These are phyloP conservation scores for Drosophila mimica DNA, from an alignment of 2,888 invertebrate species.

Conservation along the genomic window DNA sequence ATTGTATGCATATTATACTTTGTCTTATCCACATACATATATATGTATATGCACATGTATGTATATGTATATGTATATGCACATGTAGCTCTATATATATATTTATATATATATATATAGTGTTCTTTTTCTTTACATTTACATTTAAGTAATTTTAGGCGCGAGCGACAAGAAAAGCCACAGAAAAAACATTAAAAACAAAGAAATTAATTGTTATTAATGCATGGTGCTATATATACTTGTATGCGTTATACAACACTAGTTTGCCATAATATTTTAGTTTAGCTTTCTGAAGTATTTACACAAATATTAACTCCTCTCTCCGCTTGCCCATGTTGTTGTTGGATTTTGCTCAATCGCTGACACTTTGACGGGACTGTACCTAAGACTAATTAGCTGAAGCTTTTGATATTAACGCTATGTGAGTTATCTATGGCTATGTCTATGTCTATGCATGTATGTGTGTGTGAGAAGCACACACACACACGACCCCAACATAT, in stretches of 20 bases:
- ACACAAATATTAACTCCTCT: constrained; percentile 53
- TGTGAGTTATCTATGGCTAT: constrained; percentile 43
- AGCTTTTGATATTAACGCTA: constrained; percentile 76
- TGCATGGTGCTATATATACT: constrained; percentile 55
- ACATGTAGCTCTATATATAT: constrained; percentile 23
- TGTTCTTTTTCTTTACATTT: constrained; percentile 26
- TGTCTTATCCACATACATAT: constrained; percentile 24
- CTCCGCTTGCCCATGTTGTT: not conserved
- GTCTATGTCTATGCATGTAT: constrained; percentile 36
- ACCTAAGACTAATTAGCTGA: constrained; percentile 46
- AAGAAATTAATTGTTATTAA: not conserved
- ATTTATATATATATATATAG: constrained; percentile 24
- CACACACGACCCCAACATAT: constrained; percentile 40
- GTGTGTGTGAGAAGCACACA: constrained; percentile 27
- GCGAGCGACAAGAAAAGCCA: constrained; percentile 72
- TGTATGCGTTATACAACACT: constrained; percentile 68
- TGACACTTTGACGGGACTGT: constrained; percentile 26
- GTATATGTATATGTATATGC: constrained; percentile 32
- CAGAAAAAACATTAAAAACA: constrained; percentile 52
- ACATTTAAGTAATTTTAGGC: constrained; percentile 56
- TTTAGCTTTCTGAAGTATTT: constrained; percentile 66
- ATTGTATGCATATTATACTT: constrained; percentile 24
- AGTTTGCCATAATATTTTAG: constrained; percentile 55
- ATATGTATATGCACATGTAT: constrained; percentile 18
- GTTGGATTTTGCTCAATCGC: constrained; percentile 8